Evolutionary conservation across 2,113 vertebrate species (phyloP), one percentile per base, ranked within the genome.

Genomic region (Heptranchias perlo): DNA sequence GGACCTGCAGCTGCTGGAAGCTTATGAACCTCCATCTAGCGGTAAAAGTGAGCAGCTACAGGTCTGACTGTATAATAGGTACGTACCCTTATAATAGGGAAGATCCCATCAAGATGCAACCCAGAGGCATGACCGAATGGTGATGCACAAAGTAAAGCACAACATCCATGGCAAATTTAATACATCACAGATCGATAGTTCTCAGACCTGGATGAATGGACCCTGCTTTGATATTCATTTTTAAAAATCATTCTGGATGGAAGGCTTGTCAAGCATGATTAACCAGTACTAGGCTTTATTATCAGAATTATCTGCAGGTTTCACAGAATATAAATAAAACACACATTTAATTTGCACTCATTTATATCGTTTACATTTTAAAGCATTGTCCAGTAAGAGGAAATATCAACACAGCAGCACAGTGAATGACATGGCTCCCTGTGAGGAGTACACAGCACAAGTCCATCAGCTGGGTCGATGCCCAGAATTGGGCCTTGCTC

Each of bases 281-380:
- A 52, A 92, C 89, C 89, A 92, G 89, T 23, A 62, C 18, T 82
- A 82, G 39, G 39, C 39, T 93, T 93, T 93, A 93, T 93, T 23
- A 39, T n/a, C 58, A 93, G 87, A 91, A 93, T 64, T 2, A 62
- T 62, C 18, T 92, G 89, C 14, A 21, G 35, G 31, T 62, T 64
- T 93, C 35, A 62, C 7, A 39, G 35, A 92, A 61, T 35, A 92
- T 58, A 39, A 93, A 93, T 62, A 62, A 91, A 91, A 16, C 35
- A 14, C 39, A 92, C 73, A 76, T 31, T 91, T 91, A 31, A 91
- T 92, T 28, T 52, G 23, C n/a, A 86, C 25, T 87, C 86, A 87
- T 52, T 54, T 49, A 13, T 54, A 54, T 52, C 6, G 49, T 87
- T 58, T 62, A 64, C 35, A 64, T 58, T 39, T 35, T 54, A 91